Conservation (phyloP, 2,797 vertebrate species). For the Poecilia gillii region DNA sequence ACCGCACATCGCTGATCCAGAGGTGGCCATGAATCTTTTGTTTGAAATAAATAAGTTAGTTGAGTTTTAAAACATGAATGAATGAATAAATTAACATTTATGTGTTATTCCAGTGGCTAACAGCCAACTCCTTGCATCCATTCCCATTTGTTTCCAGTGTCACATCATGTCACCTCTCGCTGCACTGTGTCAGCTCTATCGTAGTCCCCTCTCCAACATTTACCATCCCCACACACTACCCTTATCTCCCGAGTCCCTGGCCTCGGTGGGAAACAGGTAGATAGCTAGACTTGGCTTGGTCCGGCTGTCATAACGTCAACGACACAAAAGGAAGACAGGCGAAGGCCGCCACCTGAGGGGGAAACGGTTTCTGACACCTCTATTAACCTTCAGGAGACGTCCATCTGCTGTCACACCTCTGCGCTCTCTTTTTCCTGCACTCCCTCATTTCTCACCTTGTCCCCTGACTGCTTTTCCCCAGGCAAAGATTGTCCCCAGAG, state of each 20-base stretch:
- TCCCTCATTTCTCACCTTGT: slow-evolving; percentile 36
- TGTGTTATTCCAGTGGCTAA: not conserved
- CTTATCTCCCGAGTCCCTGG: slow-evolving; percentile 46
- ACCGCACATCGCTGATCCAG: too few relatives aligned
- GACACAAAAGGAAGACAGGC: slow-evolving; percentile 45
- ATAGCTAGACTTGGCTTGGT: slow-evolving; percentile 36
- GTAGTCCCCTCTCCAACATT: slow-evolving; percentile 11
- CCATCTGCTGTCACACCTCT: slow-evolving; percentile 34
- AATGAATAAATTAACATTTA: too few relatives aligned
- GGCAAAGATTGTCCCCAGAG: slow-evolving; percentile 39
- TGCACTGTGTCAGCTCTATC: slow-evolving; percentile 8
- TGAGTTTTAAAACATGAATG: too few relatives aligned
- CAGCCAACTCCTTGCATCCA: not conserved
- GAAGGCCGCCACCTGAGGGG: slow-evolving; percentile 61
- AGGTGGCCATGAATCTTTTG: too few relatives aligned
- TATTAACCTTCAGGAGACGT: slow-evolving; percentile 76
- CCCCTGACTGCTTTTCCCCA: slow-evolving; percentile 33
- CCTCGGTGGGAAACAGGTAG: slow-evolving; percentile 45
- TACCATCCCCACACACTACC: slow-evolving; percentile 15
- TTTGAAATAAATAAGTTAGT: too few relatives aligned
- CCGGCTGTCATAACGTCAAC: slow-evolving; percentile 64
- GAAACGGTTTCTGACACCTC: slow-evolving; percentile 68
- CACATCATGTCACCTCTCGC: slow-evolving; percentile 9
- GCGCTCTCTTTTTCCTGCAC: slow-evolving; percentile 20
- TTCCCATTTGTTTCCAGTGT: slow-evolving; percentile 22